Base-by-base conservation (phyloP, 2,113 vertebrate species). In the Gracilinanus agilis region DNA sequence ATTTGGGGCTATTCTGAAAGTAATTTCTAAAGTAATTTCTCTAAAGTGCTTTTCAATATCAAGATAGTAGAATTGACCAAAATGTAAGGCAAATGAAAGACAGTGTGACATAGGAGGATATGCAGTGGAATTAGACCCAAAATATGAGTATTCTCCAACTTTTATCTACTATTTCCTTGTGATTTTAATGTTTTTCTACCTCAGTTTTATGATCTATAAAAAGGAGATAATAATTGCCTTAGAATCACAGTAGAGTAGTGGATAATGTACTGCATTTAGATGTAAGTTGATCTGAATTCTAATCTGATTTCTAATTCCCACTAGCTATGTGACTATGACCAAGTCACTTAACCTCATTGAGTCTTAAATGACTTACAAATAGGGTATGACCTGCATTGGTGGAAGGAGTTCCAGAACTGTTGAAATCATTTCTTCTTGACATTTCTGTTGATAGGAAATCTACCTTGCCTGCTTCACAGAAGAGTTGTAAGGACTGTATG, bases 401-500 rank as follows among this genome's bases (percentile, higher is more conserved):
- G 58, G 58, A 61, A 61, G 58, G 58, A 34, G 27, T 29, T 24
- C 55, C 55, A 56, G 55, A 4, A 56, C 21, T 56, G 7, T 3
- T 88, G 94, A 92, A 92, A 94, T 89, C 1, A 93, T 19, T 0
- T 3, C 61, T 9, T 90, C 13, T 83, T 93, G 93, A 24, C 23
- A 92, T 95, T 96, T 94, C 92, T 95, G 61, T 94, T 83, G 58
- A 89, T 16, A 53, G 44, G 95, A 49, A 58, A 53, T 94, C 11
- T 95, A 49, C 75, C 44, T 92, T 89, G 9, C 34, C 49, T 88
- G n/a, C 58, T 53, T 56, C 93, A 49, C 44, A 55, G 53, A 24
- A 61, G 89, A 44, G 53, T 88, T 88, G 90, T 89, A 44, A 54
- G 54, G 67, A 29, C 89, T 91, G 49, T 54, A 53, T 89, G 19